Evolutionary conservation across 2,797 vertebrate genomes (phyloP), one percentile per base, ranked within the genome.

Genomic region (Clarias platycephalus): DNA sequence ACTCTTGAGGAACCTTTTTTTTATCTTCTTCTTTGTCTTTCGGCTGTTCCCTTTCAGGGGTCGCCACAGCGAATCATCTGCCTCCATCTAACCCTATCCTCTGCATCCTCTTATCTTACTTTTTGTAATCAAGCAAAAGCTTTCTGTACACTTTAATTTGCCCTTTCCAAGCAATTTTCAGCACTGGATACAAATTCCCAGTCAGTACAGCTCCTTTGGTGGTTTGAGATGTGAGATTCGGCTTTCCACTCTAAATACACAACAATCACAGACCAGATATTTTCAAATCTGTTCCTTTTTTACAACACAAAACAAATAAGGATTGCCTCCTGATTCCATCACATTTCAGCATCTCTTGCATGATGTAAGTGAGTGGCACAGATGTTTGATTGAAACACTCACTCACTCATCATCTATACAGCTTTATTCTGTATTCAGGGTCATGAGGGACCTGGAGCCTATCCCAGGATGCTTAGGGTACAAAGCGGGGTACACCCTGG

Each of bases 321-420:
- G 13, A 62, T 79, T 79, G 2, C 58, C 24, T 62, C 34, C 22
- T 3, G 40, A 58, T 79, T 79, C 31, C 76, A 63, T 63, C 58
- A 79, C 13, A 26, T 63, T 79, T 63, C 34, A 79, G 57, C 1
- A 0, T 78, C 57, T n/a, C 13, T 63, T 63, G 58, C 76, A 63
- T n/a, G 24, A 79, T 63, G n/a, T 34, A 79, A 77, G 31, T 77
- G 31, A 60, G 28, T 60, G 75, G 13, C 76, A 63, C 58, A 63
- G 34, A 63, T 2, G 34, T 62, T 78, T 78, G 22, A 63, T 63
- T 6, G 58, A 60, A 77, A 31, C 20, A 34, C 6, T 40, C 44
- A 49, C 44, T 49, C 44, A 49, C 31, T 31, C 40, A 44, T 44
- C 40, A 9, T 44, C 40, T 44, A 44, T 44, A 44, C 40, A 44